phyloP scores from a whole-genome alignment of 2,797 vertebrate genomes.

The Sebastes flavidus region DNA sequence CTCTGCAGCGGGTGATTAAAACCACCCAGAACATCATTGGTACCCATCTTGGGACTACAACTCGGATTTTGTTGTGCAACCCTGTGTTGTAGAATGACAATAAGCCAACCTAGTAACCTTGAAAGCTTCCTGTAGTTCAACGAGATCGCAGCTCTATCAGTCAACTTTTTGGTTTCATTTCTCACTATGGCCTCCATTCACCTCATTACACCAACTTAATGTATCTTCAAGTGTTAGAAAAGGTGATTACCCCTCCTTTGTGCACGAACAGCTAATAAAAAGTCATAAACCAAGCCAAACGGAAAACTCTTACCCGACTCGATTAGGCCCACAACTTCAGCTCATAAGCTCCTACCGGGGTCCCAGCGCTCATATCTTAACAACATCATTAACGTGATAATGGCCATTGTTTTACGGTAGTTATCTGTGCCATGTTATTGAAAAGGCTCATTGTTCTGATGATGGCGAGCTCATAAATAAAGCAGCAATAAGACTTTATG shows the following conservation, averaged over 20 bases:
- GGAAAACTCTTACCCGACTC: not conserved
- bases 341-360: conserved; percentile 4
- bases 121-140: not conserved
- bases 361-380: conserved; percentile 42
- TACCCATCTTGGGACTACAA: not conserved
- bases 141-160: not conserved
- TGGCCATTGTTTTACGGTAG: conserved; percentile 66
- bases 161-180: not conserved
- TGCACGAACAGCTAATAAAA: conserved; percentile 18
- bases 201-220: conserved; percentile 23
- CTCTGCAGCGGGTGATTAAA: too few relatives aligned
- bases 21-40: not conserved
- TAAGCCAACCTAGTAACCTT: not conserved
- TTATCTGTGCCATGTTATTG: conserved; percentile 61
- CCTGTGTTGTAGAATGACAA: not conserved
- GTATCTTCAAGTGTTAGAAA: not conserved
- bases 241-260: not conserved
- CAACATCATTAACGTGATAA: conserved; percentile 66
- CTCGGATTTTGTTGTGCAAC: not conserved
- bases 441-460: conserved; percentile 68
- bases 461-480: conserved; percentile 65
- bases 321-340: not conserved
- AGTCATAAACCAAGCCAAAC: conserved; percentile 40
- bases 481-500: conserved; percentile 56
- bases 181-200: not conserved